phyloP scores from a whole-genome alignment of 2,113 vertebrate species.

The Indri indri region DNA sequence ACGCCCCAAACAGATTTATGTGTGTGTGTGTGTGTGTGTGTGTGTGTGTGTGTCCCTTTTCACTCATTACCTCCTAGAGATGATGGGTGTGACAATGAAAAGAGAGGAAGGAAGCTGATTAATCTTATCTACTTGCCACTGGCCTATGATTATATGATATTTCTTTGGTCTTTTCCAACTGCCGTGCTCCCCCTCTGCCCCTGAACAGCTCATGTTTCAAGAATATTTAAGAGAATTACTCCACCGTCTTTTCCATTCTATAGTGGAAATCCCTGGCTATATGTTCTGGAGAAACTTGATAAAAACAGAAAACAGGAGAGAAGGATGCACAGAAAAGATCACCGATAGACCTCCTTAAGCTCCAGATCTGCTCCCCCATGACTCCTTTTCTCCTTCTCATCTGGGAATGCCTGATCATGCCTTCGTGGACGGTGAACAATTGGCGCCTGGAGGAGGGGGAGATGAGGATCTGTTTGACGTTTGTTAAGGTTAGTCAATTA shows the following conservation, averaged over 20 bases:
- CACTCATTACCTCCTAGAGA: background rate
- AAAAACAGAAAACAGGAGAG: background rate
- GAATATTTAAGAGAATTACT: slow-evolving; percentile 10
- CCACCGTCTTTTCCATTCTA: background rate
- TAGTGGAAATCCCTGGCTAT: background rate
- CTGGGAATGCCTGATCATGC: background rate
- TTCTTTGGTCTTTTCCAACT: background rate
- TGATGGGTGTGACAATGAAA: background rate
- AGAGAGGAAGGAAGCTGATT: background rate
- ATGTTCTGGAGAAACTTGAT: background rate
- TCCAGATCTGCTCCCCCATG: background rate
- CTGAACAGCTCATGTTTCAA: slow-evolving; percentile 33
- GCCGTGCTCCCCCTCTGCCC: background rate
- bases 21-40: background rate
- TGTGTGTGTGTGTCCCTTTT: background rate
- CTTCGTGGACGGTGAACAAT: background rate
- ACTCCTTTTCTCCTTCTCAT: fast-evolving
- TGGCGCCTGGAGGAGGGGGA: background rate
- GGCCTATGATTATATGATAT: background rate
- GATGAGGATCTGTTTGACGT: background rate
- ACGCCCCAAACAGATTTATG: background rate
- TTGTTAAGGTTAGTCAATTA: slow-evolving; percentile 12
- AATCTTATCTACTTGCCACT: background rate
- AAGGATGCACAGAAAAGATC: background rate
- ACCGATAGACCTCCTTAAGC: background rate